Evolutionary conservation across 2,888 invertebrate genomes (phyloP), one percentile per base, ranked within the genome.

Genomic region (Aethes cnicana): DNA sequence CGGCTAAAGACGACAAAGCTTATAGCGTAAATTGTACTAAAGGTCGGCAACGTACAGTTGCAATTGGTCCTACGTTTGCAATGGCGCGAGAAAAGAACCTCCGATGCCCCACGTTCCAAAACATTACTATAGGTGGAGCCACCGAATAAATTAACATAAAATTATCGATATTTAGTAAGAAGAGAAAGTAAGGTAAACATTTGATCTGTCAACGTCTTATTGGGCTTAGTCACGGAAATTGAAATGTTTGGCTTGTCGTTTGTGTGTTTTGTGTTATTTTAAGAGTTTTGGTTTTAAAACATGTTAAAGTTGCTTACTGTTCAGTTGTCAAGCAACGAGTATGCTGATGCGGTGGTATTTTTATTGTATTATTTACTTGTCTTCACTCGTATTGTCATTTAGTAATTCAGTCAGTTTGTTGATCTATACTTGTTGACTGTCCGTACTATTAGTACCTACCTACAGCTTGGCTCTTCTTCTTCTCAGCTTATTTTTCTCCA

Each of bases 141-240:
- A 25, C 30, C 18, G 61, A 59, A 57, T 58, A 49, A 39, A 62
- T 62, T 59, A 47, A 52, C 61, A 62, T 62, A 30, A 36, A 36
- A 58, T 62, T 62, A 58, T 56, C 54, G 50, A 53, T 46, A 55
- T 58, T 56, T 47, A 49, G 25, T 33, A 26, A 42, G 57, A 53
- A 53, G 61, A 57, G 61, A 61, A 61, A 61, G 61, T 52, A 46
- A 11, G 33, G 52, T 52, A 52, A 52, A 52, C 46, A 52, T 52
- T 52, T 46, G 39, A 25, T 52, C 39, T 33, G 52, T 46, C 39
- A 39, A 49, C 42, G 49, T 33, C 44, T 44, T 52, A 52, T 46
- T 46, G 46, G 37, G 23, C 32, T 52, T 46, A 39, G 52, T 52
- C 52, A 52, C 52, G 52, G 52, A 52, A 39, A 52, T 52, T 52